Conservation (phyloP, 2,797 vertebrate species). For the Spatula versicolor region DNA sequence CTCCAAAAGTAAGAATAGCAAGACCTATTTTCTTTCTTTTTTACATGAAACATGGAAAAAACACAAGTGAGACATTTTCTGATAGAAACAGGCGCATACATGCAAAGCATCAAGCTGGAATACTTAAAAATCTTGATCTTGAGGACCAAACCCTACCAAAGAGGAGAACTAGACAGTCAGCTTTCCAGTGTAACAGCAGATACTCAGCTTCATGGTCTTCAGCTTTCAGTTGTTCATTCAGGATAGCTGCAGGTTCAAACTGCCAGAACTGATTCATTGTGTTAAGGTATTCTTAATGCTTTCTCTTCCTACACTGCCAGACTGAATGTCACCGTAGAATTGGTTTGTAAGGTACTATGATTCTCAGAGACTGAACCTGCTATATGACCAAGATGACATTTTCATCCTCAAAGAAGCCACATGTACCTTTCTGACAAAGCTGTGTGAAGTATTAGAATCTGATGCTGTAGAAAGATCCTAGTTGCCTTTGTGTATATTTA, state of each 20-base stretch:
- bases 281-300: slow-evolving; percentile 64
- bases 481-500: slow-evolving; percentile 99
- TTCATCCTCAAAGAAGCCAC: slow-evolving; percentile 86
- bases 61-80: slow-evolving; percentile 63
- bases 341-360: slow-evolving; percentile 69
- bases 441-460: slow-evolving; percentile 98
- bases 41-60: slow-evolving; percentile 62
- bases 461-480: slow-evolving; percentile 99
- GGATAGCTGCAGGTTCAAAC: slow-evolving; percentile 75
- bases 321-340: slow-evolving; percentile 66
- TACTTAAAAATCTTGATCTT: slow-evolving; percentile 56
- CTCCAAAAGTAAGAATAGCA: slow-evolving; percentile 58
- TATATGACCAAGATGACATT: slow-evolving; percentile 81
- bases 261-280: slow-evolving; percentile 60
- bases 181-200: slow-evolving; percentile 49
- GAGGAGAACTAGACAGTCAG: slow-evolving; percentile 61
- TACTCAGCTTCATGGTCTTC: slow-evolving; percentile 64
- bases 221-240: slow-evolving; percentile 70
- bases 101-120: slow-evolving; percentile 66
- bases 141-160: slow-evolving; percentile 76
- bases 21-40: slow-evolving; percentile 49
- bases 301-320: slow-evolving; percentile 82
- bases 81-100: slow-evolving; percentile 65
- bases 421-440: slow-evolving; percentile 91
- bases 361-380: slow-evolving; percentile 79